Evolutionary conservation across 1,140 invertebrate species (phyloP), one percentile per base, ranked within the genome.

Genomic region (Saccostrea glomerata): DNA sequence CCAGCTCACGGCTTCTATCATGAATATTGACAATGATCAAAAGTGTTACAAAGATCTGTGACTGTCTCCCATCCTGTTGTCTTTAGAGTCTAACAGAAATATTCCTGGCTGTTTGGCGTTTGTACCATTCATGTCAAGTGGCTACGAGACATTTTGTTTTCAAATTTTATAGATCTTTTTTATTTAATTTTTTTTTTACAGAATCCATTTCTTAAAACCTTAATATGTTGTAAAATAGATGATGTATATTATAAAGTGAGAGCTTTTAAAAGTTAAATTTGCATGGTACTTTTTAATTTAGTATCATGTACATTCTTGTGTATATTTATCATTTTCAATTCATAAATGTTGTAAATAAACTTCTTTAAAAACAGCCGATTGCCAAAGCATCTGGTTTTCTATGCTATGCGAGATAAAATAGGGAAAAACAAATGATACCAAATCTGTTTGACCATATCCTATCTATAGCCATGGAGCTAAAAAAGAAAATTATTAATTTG

Each of bases 1-100:
- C 94, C 94, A 60, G 87, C 91, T 82, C 90, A 90, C 90, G 93
- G 93, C 20, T 92, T 91, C 63, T 93, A 86, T 85, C 92, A 91
- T 90, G 93, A 94, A 89, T 91, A 90, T 66, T 86, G 60, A 47
- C 1, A 47, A 47, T 47, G 47, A 66, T 56, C 25, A 36, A 30
- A 77, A 30, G 23, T 77, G 30, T 25, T 77, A 4, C 13, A 30
- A 4, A 30, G 15, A 36, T 2, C 25, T 40, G 4, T 55, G 56
- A 40, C 25, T 89, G 23, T 85, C 0, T 63, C 36, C 56, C 30
- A 15, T 63, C 12, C 12, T 66, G 4, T 23, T 47, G 23, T 66
- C 60, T 66, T 0, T 0, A 6, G 5, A 23, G 60, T 6, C 5
- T n/a, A 66, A 5, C 11, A 47, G 5, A 47, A 66, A 66, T 2